Conservation (phyloP, 1,140 invertebrate species). For the Brachionus asplanchnoidis region DNA sequence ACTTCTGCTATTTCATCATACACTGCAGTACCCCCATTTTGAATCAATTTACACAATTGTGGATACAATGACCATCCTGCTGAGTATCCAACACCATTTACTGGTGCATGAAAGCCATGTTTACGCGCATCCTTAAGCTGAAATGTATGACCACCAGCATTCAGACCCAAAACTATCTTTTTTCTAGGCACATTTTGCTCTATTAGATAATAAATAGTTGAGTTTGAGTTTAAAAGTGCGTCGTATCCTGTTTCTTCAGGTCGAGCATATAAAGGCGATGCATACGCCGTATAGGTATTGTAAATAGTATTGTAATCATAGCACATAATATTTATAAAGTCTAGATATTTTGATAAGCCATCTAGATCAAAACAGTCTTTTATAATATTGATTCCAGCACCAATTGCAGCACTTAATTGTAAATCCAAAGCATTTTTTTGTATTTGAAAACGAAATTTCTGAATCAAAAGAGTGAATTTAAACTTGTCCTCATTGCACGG, state of each 20-base stretch:
- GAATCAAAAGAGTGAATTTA: neutral
- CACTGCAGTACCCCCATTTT: neutral
- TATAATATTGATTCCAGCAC: neutral
- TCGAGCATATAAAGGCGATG: neutral
- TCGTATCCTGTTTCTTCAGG: neutral
- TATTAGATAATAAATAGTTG: neutral
- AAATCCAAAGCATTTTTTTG: neutral
- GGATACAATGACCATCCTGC: neutral
- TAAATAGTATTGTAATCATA: constrained; percentile 35
- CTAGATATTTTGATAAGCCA: neutral
- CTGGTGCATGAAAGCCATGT: neutral
- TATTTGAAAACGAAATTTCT: neutral
- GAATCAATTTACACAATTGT: neutral
- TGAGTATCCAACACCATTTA: neutral
- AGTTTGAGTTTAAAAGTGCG: neutral
- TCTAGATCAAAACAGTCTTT: neutral
- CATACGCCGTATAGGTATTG: neutral
- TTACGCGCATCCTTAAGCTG: neutral
- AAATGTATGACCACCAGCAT: constrained; percentile 18
- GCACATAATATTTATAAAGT: neutral
- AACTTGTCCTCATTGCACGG: neutral
- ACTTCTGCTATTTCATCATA: constrained; percentile 2
- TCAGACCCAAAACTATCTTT: neutral
- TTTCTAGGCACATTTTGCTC: constrained; percentile 4
- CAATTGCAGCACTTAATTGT: neutral